Base-by-base conservation (phyloP, 1,140 invertebrate genomes). In the Psilanteris sp. region DNA sequence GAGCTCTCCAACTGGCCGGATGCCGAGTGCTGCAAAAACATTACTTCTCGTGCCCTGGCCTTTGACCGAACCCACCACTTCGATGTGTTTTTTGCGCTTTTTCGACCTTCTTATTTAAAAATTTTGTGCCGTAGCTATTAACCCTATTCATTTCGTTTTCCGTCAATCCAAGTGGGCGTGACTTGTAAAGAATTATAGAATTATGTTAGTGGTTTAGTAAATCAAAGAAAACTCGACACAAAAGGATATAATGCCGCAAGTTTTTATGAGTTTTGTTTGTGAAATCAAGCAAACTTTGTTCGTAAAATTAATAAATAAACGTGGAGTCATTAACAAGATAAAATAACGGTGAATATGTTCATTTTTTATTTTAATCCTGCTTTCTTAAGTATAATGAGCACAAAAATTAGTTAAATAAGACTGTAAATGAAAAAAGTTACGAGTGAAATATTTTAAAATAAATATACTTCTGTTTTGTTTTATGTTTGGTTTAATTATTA, bases 11-110 rank as follows among this genome's bases (percentile, higher is more conserved):
- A 15, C 9, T 20, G n/a, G 3, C 27, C 43, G 43, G 27, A 46
- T 46, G 15, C 15, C 27, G 13, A n/a, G 43, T 20, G 43, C 43
- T 10, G 11, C n/a, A 46, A 46, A 46, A 46, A 46, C 24, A 46
- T 16, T 31, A 46, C 43, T 31, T 18, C 15, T 46, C 9, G 41
- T 44, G 24, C 26, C 27, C 27, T 14, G n/a, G 27, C 24, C 27
- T 44, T 44, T 7, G 14, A 44, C 37, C 37, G n/a, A 9, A 9
- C 6, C 14, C 5, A 1, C 34, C 34, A 27, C 13, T 11, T 26
- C 37, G 9, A 24, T n/a, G n/a, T n/a, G n/a, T 43, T 24, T 46
- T 46, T 31, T 29, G 4, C 24, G 6, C 11, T 8, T 8, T 44
- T 44, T 46, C 43, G 27, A 13, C 39, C 6, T 31, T 29, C 16